Conservation (phyloP, 1,140 invertebrate species). For the Cryptotermes secundus region DNA sequence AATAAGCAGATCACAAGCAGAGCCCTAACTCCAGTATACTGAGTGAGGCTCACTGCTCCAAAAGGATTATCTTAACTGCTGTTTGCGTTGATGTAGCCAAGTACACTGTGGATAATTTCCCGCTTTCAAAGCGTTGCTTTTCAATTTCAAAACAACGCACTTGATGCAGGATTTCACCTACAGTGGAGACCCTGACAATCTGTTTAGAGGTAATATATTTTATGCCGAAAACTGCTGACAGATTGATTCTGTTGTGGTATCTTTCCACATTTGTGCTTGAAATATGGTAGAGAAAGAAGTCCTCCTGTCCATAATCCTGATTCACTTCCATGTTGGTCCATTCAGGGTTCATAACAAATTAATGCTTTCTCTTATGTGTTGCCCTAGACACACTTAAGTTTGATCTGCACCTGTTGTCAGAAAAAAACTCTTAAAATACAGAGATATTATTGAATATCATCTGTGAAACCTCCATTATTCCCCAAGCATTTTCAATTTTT, state of each 20-base stretch:
- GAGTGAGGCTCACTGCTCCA: no score
- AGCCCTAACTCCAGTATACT: no score
- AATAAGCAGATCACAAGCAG: no score
- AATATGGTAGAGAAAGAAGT: neutral
- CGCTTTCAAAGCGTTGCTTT: slow-evolving; percentile 51
- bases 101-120: neutral
- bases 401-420: no score
- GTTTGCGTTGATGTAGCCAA: neutral
- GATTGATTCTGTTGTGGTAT: neutral
- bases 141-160: slow-evolving; percentile 49
- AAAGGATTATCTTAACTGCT: no score
- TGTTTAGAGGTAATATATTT: slow-evolving; percentile 23
- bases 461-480: no score
- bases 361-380: no score
- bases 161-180: slow-evolving; percentile 52
- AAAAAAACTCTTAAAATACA: no score
- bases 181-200: slow-evolving; percentile 40
- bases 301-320: neutral
- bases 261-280: neutral
- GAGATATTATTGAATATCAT: no score
- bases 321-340: neutral
- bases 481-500: no score
- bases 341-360: neutral
- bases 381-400: no score
- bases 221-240: neutral